Conservation (phyloP, 2,113 vertebrate species). For the Microtus richardsoni region DNA sequence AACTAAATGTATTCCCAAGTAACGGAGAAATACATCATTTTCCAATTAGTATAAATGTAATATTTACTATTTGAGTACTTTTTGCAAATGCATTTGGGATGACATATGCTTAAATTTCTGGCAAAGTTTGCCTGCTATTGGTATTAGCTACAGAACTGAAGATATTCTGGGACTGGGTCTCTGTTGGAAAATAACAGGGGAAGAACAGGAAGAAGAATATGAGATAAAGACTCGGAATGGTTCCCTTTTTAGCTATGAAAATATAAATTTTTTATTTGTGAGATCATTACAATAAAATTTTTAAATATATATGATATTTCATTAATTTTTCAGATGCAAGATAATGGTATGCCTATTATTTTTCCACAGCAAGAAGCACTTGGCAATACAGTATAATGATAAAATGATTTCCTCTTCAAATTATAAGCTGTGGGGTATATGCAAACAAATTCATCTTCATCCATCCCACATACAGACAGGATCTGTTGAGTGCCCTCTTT, state of each 20-base stretch:
- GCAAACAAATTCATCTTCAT: slow-evolving; percentile 14
- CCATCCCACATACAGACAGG: neutral
- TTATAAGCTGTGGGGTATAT: neutral
- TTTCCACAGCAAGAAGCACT: neutral
- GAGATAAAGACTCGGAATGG: neutral
- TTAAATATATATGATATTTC: slow-evolving; percentile 20
- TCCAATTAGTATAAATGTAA: slow-evolving; percentile 20
- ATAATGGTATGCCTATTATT: neutral
- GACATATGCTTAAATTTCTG: neutral
- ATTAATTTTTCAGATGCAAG: slow-evolving; percentile 42
- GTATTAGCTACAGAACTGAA: neutral
- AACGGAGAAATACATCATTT: neutral
- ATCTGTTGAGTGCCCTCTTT: neutral
- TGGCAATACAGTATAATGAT: neutral
- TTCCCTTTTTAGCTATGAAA: neutral
- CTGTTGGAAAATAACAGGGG: neutral
- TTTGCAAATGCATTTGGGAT: slow-evolving; percentile 22
- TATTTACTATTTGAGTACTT: slow-evolving; percentile 11
- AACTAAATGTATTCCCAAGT: neutral
- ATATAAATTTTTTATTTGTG: slow-evolving; percentile 2
- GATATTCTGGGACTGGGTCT: neutral
- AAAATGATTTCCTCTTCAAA: neutral
- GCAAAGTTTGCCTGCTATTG: neutral
- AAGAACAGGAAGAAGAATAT: neutral
- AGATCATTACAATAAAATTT: slow-evolving; percentile 15